These are phyloP conservation scores for Thumatha senex DNA, from an alignment of 2,888 invertebrate species.

Conservation along the genomic window DNA sequence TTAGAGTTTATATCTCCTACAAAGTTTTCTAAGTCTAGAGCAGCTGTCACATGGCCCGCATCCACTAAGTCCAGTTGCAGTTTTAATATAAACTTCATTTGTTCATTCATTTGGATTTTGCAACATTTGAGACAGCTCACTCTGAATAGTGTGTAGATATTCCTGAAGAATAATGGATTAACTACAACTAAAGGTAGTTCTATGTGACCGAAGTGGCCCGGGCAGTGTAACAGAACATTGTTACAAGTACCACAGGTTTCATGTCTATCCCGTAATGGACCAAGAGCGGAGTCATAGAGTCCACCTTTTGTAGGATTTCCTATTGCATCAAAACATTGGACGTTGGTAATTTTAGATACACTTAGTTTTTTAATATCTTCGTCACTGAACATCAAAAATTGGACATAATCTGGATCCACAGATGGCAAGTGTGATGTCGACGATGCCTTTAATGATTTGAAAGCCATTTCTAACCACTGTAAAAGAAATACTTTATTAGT, in stretches of 20 bases:
- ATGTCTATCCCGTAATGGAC: constrained; percentile 84
- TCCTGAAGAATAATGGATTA: constrained; percentile 94
- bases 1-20: constrained; percentile 60
- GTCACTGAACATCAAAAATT: constrained; percentile 89
- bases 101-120: constrained; percentile 84
- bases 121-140: constrained; percentile 89
- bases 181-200: constrained; percentile 93
- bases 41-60: constrained; percentile 88
- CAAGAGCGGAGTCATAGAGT: constrained; percentile 94
- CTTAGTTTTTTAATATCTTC: constrained; percentile 92
- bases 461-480: constrained; percentile 54
- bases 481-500: constrained; percentile 16
- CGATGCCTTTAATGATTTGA: constrained; percentile 54
- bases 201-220: constrained; percentile 98
- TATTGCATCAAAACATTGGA: constrained; percentile 90
- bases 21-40: constrained; percentile 85
- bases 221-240: constrained; percentile 86
- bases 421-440: constrained; percentile 55
- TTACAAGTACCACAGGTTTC: constrained; percentile 93
- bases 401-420: constrained; percentile 70
- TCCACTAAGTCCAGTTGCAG: constrained; percentile 89
- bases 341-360: constrained; percentile 91
- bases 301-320: constrained; percentile 93
- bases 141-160: constrained; percentile 86
- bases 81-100: constrained; percentile 82